phyloP scores from a whole-genome alignment of 2,113 vertebrate genomes.

The Indri indri region DNA sequence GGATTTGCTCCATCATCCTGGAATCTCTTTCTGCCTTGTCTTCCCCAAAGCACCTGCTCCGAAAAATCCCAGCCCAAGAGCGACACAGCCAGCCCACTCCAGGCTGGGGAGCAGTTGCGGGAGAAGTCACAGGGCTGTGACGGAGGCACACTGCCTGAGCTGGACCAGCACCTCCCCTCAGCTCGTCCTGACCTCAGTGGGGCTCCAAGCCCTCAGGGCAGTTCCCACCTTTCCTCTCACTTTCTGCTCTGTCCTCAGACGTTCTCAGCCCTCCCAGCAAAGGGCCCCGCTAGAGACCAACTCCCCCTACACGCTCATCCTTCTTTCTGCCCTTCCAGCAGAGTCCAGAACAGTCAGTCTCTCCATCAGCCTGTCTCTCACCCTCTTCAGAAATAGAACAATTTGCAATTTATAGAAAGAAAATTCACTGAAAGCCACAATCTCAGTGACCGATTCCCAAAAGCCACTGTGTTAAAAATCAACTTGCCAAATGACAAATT shows the following conservation, averaged over 20 bases:
- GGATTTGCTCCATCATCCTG: background rate
- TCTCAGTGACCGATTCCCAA: background rate
- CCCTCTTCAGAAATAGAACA: background rate
- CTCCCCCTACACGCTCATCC: too few relatives aligned
- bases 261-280: background rate
- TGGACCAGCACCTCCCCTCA: background rate
- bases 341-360: too few relatives aligned
- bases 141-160: rapidly evolving
- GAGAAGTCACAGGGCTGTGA: background rate
- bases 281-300: background rate
- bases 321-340: too few relatives aligned
- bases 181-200: too few relatives aligned
- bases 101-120: background rate
- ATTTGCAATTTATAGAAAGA: background rate
- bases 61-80: background rate
- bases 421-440: background rate
- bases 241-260: background rate
- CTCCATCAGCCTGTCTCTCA: too few relatives aligned
- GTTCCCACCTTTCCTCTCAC: background rate
- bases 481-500: background rate
- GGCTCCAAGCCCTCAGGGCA: too few relatives aligned
- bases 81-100: background rate
- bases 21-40: background rate
- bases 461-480: background rate
- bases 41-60: background rate